Evolutionary conservation across 2,113 vertebrate genomes (phyloP).

Genomic region (Psittacula cyanocephala): DNA sequence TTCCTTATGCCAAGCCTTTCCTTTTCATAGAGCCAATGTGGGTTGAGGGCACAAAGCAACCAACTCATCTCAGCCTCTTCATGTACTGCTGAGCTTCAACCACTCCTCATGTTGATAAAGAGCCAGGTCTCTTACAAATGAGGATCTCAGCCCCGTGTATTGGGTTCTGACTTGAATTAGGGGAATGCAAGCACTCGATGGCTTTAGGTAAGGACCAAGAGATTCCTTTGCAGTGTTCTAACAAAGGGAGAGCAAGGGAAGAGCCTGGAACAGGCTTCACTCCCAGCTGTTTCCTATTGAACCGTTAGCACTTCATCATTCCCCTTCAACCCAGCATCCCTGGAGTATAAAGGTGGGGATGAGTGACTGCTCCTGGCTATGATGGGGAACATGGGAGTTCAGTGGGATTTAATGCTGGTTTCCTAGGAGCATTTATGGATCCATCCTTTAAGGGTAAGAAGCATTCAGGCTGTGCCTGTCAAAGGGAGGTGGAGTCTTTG

Average conservation of each 20-base stretch:
- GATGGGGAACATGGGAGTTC: not conserved
- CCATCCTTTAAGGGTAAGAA: not conserved
- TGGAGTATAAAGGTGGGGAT: not conserved
- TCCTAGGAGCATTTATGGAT: not conserved
- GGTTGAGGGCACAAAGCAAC: not conserved
- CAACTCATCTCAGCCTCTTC: not conserved
- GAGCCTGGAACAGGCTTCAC: fast-evolving
- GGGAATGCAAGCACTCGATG: not conserved
- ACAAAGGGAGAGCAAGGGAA: not conserved
- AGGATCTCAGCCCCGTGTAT: not conserved
- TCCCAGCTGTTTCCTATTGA: not conserved
- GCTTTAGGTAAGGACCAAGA: not conserved
- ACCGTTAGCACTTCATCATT: not conserved
- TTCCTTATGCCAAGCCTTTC: not conserved
- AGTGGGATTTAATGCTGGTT: fast-evolving
- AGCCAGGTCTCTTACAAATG: not conserved
- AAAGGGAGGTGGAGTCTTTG: not conserved
- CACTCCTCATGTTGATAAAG: not conserved
- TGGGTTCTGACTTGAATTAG: not conserved
- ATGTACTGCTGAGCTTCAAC: not conserved
- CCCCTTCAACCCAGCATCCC: not conserved
- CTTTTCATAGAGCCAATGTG: too few relatives aligned
- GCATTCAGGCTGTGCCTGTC: fast-evolving
- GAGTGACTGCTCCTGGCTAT: fast-evolving
- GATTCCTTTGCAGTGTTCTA: not conserved